These are phyloP conservation scores for Lithophane semibrunnea DNA, from an alignment of 2,888 invertebrate species.

Conservation along the genomic window DNA sequence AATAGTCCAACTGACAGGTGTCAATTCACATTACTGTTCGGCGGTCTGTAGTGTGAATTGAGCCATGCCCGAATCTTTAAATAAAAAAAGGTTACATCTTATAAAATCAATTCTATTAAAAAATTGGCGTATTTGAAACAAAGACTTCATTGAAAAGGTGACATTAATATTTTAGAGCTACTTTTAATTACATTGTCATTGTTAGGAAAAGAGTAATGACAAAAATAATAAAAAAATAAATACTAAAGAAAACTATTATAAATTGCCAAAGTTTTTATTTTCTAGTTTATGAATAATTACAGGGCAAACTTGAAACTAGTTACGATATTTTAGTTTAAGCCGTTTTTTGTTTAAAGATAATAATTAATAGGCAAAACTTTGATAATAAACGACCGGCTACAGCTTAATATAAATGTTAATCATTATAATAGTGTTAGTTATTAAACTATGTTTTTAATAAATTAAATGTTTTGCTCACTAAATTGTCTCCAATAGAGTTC, in stretches of 20 bases:
- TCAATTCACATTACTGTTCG: too few species aligned
- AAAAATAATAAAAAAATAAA: neutral
- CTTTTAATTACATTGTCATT: neutral
- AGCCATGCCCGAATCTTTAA: too few species aligned
- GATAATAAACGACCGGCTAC: conserved; percentile 18
- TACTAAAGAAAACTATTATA: neutral
- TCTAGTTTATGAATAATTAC: conserved; percentile 19
- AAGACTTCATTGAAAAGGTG: neutral
- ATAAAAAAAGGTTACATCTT: too few species aligned
- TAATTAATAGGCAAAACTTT: conserved; percentile 42
- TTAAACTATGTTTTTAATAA: conserved; percentile 23
- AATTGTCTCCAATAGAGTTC: neutral
- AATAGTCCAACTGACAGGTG: too few species aligned
- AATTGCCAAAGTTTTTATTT: conserved; percentile 9
- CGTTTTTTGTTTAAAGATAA: conserved; percentile 35
- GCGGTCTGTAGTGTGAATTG: too few species aligned
- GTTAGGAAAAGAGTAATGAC: neutral
- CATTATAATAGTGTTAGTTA: conserved; percentile 21
- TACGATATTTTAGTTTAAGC: conserved; percentile 8
- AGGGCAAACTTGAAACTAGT: conserved; percentile 11
- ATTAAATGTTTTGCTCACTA: neutral
- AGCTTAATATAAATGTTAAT: conserved; percentile 20
- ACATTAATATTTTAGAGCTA: neutral
- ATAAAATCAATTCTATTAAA: too few species aligned
- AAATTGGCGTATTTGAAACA: neutral